A percentile compares a stretch with the other conserved stretches of the same genome.
Evolutionary conservation across 2,888 invertebrate species (phyloP).

Genomic region (Dryomyza anilis): DNA sequence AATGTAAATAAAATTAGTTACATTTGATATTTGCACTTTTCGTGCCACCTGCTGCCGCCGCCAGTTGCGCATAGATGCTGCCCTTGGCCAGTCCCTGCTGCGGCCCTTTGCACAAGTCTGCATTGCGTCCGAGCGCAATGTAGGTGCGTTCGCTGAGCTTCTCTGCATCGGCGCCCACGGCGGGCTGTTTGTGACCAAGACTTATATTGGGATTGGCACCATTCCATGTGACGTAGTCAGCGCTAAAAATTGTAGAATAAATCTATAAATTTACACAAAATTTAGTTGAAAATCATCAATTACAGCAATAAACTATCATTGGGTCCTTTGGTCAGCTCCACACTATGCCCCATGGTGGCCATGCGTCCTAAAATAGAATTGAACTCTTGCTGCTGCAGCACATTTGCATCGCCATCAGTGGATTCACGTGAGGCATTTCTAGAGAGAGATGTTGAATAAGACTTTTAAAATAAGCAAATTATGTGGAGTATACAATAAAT

Average conservation of each 20-base stretch:
- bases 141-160: constrained; percentile 60
- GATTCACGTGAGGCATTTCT: constrained; percentile 48
- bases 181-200: constrained; percentile 61
- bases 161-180: constrained; percentile 66
- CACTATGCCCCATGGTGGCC: constrained; percentile 71
- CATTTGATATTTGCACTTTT: constrained; percentile 57
- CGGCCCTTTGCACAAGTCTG: constrained; percentile 75
- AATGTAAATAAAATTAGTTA: constrained; percentile 45
- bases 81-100: constrained; percentile 75
- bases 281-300: constrained; percentile 45
- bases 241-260: constrained; percentile 65
- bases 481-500: no score
- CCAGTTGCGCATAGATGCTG: constrained; percentile 76
- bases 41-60: constrained; percentile 44
- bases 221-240: constrained; percentile 83
- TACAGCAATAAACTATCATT: constrained; percentile 79
- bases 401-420: constrained; percentile 38
- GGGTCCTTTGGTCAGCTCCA: constrained; percentile 75
- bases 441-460: no score
- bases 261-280: not conserved
- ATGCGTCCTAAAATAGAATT: constrained; percentile 56
- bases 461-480: no score
- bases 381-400: constrained; percentile 50
- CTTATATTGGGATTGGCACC: constrained; percentile 74
- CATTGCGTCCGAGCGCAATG: constrained; percentile 70